phyloP scores from a whole-genome alignment of 2,113 vertebrate species.

The Sceloporus undulatus region DNA sequence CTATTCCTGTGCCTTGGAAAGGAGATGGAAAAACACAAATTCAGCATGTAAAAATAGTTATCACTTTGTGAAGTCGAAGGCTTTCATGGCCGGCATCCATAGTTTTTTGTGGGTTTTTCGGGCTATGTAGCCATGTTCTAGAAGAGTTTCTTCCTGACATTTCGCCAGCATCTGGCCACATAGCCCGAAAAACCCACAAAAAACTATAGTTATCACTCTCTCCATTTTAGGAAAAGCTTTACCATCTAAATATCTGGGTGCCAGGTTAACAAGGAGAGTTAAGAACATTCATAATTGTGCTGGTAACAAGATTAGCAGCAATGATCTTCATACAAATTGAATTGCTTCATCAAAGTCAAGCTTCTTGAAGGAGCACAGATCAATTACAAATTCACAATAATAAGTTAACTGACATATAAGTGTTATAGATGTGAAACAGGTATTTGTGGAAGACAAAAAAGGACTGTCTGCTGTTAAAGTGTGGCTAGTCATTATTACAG shows the following conservation, averaged over 20 bases:
- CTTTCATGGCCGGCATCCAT: too few species aligned
- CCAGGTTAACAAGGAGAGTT: not conserved
- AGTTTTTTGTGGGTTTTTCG: too few species aligned
- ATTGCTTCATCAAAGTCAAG: not conserved
- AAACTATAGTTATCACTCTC: not conserved
- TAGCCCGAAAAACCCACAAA: too few species aligned
- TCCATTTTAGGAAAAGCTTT: not conserved
- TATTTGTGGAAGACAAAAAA: constrained; percentile 45
- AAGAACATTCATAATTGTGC: not conserved
- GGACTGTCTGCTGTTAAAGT: constrained; percentile 71
- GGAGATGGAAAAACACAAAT: not conserved
- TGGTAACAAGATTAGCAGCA: not conserved
- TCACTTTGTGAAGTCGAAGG: too few species aligned
- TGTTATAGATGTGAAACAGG: not conserved
- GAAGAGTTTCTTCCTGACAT: too few species aligned
- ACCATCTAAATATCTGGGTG: not conserved
- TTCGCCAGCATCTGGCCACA: too few species aligned
- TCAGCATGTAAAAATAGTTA: not conserved
- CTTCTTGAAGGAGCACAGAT: not conserved
- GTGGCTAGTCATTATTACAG: constrained; percentile 73
- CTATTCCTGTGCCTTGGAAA: not conserved
- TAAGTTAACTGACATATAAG: not conserved
- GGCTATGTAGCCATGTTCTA: too few species aligned
- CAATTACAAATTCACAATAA: not conserved
- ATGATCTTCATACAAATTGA: not conserved